These are phyloP conservation scores for Lasioglossum oenotherae DNA, from an alignment of 2,888 invertebrate genomes.

Conservation along the genomic window DNA sequence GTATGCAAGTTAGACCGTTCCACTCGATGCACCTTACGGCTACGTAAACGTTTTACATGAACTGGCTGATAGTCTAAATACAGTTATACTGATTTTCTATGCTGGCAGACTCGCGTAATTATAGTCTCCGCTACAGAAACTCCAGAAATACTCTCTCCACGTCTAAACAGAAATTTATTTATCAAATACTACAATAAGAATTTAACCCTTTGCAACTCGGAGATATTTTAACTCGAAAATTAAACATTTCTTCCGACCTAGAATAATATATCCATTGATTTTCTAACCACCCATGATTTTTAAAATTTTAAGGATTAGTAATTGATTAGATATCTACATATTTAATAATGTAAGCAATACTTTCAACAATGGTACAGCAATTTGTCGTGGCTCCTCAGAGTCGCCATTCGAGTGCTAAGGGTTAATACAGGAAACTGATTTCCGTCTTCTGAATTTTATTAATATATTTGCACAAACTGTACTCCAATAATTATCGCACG, in stretches of 20 bases:
- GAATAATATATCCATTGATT: too few relatives aligned
- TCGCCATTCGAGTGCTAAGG: too few relatives aligned
- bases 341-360: too few relatives aligned
- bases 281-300: too few relatives aligned
- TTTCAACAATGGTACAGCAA: too few relatives aligned
- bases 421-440: background rate
- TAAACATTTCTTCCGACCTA: too few relatives aligned
- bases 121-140: background rate
- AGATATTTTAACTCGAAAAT: too few relatives aligned
- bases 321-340: too few relatives aligned
- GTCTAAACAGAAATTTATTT: background rate
- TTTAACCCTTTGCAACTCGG: too few relatives aligned
- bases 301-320: too few relatives aligned
- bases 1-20: constrained; percentile 56
- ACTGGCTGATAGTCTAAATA: constrained; percentile 28
- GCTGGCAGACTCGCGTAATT: constrained; percentile 25
- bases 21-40: constrained; percentile 48
- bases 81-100: constrained; percentile 46
- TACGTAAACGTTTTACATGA: constrained; percentile 51
- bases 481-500: too few relatives aligned
- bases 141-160: background rate
- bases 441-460: background rate
- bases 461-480: background rate
- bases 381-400: too few relatives aligned
- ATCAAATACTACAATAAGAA: background rate